Evolutionary conservation across 37 sponge, comb jelly and placozoan genomes (phyloP).

Genomic region (Spongia lamella): DNA sequence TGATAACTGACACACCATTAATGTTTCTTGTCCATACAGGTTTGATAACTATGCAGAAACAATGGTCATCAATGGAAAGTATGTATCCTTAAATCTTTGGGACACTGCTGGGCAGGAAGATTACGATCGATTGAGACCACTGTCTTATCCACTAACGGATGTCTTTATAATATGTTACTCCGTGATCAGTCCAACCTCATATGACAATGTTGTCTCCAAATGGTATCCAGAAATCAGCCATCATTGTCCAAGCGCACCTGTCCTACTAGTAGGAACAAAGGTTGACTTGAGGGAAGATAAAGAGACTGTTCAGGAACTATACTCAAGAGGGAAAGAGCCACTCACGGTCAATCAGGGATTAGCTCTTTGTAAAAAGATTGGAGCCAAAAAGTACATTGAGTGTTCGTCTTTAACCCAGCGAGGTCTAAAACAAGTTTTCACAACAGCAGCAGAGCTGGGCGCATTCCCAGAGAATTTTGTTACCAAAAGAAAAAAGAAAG

Average conservation of each 20-base stretch:
- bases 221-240: slow-evolving; percentile 82
- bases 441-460: slow-evolving; percentile 74
- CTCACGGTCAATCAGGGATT: slow-evolving; percentile 75
- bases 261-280: slow-evolving; percentile 84
- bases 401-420: slow-evolving; percentile 86
- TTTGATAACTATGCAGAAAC: slow-evolving; percentile 94
- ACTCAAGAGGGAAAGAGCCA: slow-evolving; percentile 44
- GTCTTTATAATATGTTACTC: slow-evolving; percentile 76
- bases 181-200: slow-evolving; percentile 69
- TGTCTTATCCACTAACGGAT: slow-evolving; percentile 92
- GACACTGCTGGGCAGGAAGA: slow-evolving; percentile 92
- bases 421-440: slow-evolving; percentile 82
- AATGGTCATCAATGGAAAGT: slow-evolving; percentile 59
- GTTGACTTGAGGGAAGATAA: slow-evolving; percentile 80
- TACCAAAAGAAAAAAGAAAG: slow-evolving; percentile 33
- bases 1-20: background rate
- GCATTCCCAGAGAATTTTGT: slow-evolving; percentile 58
- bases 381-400: slow-evolving; percentile 84
- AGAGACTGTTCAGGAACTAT: slow-evolving; percentile 42
- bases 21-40: slow-evolving; percentile 17
- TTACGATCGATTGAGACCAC: slow-evolving; percentile 87
- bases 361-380: slow-evolving; percentile 66
- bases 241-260: slow-evolving; percentile 84
- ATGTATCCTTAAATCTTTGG: slow-evolving; percentile 80
- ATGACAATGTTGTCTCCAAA: slow-evolving; percentile 65